Base-by-base conservation (phyloP, 2,113 vertebrate species). In the Rhea americana region DNA sequence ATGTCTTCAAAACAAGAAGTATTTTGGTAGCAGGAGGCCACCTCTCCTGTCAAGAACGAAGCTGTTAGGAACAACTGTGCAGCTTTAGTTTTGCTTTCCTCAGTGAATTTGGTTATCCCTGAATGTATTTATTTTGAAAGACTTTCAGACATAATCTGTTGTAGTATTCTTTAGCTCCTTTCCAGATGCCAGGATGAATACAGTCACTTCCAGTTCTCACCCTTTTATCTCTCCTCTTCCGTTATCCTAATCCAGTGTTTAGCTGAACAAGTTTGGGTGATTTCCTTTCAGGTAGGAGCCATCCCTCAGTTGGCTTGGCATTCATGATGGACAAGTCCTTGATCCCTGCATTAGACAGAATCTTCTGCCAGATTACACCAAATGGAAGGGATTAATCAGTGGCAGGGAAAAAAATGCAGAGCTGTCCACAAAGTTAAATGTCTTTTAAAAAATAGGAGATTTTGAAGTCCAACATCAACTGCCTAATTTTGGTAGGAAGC, bases 401-500 rank as follows among this genome's bases (percentile, higher is more conserved):
- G 72, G 24, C 53, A 92, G 32, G 50, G 70, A 72, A 89, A 76
- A 26, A 82, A 86, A 77, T 30, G 11, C 51, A 61, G 85, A 90
- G 35, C 30, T 88, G 32, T 91, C 89, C 90, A 82, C 83, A 93
- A 50, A 86, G 45, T 59, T 84, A 61, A 58, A 87, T 41, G 50
- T 90, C 22, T 83, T 87, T 87, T 35, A 7, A 51, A 92, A 94
- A 91, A 66, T 21, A 83, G 5, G 53, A 93, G 80, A 91, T 85
- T 74, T 75, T 83, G 1, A 1, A 93, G 63, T 93, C 89, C 94
- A 96, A 78, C 80, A 85, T 78, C 87, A 83, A 82, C 85, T 93
- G 83, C 90, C 81, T 94, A 89, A 95, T 96, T 96, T 96, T 95
- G 95, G 95, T 94, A 95, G 95, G 90, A 96, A 93, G 94, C 80